Base-by-base conservation (phyloP, 2,113 vertebrate genomes). In the Semicossyphus pulcher region DNA sequence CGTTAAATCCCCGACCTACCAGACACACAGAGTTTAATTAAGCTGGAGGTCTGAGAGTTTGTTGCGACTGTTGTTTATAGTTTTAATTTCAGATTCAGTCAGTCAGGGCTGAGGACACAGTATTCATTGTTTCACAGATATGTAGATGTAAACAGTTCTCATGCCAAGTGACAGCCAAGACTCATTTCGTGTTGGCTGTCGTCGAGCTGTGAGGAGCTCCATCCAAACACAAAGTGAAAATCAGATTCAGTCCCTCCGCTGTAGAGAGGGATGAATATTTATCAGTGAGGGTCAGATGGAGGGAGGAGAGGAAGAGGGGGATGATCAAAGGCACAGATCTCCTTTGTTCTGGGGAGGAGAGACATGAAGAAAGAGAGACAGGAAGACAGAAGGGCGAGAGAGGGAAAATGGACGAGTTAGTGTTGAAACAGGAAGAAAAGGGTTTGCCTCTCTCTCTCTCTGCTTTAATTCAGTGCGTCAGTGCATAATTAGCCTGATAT, bases 211-310 rank as follows among this genome's bases (percentile, higher is more conserved):
- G 45, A 81, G 58, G 37, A 71, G 53, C 80, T 65, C 34, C 48
- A 20, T 79, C 52, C 80, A 71, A 75, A 75, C 78, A 59, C 66
- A 67, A 39, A 72, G 64, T 42, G 64, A 36, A 76, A 85, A 80
- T 86, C 83, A 70, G 67, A 84, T 70, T 77, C 86, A 77, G 79
- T 74, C 73, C 70, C 77, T 61, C 31, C 42, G 63, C 83, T 60
- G 73, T 53, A 76, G 64, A 71, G 54, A 39, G 41, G 48, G 60
- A 84, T 88, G 88, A 88, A 90, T 90, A 90, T 88, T 90, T 78
- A 90, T 90, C 62, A 90, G 67, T 0, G 36, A 51, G 72, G 85
- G 76, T 81, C 83, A 81, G 76, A 67, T 5, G 9, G 51, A 73
- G 76, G 72, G 78, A 80, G 83, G 59, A 45, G 87, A 85, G 76